phyloP scores from a whole-genome alignment of 2,888 invertebrate species.

The Tineola bisselliella region DNA sequence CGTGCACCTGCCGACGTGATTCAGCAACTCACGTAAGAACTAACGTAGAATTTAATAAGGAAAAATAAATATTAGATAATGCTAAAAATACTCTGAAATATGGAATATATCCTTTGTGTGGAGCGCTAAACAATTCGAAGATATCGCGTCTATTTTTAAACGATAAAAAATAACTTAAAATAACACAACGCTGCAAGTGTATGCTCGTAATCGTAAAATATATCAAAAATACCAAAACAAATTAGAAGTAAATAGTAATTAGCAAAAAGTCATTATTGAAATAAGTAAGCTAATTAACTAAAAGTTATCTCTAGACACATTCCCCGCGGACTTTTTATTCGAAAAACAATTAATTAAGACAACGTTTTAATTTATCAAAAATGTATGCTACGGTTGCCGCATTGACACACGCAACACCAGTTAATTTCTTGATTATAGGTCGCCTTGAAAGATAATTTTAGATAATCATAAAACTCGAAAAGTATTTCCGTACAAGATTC shows the following conservation, averaged over 20 bases:
- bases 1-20: slow-evolving; percentile 4
- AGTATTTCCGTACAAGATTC: not conserved
- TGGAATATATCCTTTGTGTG: too few relatives aligned
- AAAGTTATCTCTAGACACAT: too few relatives aligned
- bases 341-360: not conserved
- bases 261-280: not conserved
- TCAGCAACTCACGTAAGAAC: not conserved
- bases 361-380: not conserved
- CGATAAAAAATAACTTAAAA: too few relatives aligned
- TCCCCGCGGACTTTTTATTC: not conserved
- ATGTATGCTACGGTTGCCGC: not conserved
- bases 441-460: slow-evolving; percentile 8
- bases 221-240: not conserved
- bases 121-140: too few relatives aligned
- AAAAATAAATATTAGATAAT: not conserved
- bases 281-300: not conserved
- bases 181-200: too few relatives aligned
- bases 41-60: not conserved
- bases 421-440: slow-evolving; percentile 3
- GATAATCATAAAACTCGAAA: slow-evolving; percentile 3
- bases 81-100: not conserved
- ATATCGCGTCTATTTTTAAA: too few relatives aligned
- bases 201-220: too few relatives aligned
- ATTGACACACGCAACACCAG: slow-evolving; percentile 1
- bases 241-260: not conserved